Evolutionary conservation across 2,888 invertebrate species (phyloP), one percentile per base, ranked within the genome.

Genomic region (Sphaerophoria taeniata): DNA sequence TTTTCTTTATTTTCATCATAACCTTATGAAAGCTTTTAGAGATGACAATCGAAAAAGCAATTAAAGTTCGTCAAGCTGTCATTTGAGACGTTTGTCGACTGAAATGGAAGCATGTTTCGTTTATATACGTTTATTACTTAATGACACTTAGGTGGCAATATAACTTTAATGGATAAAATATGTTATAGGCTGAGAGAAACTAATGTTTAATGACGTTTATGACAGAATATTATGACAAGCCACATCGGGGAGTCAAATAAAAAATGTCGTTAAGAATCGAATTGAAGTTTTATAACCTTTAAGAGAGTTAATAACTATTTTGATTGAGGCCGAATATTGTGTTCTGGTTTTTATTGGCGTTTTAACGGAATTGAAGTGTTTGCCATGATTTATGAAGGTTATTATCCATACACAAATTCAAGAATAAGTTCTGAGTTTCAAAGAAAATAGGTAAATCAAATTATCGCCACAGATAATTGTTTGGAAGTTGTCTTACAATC

Each of bases 141-240:
- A 76, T 72, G 75, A 67, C 71, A 71, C 67, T 79, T 75, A 84
- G 75, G 75, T 71, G 75, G 75, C 72, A 75, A 72, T 24, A 24
- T 84, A 79, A 84, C 75, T 84, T 79, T 76, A 61, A 72, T 72
- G 72, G 51, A 61, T 65, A 73, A 79, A 69, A 79, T 79, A 79
- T 72, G 67, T 67, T 75, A 72, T 76, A 76, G 71, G 72, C 71
- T 72, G 61, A 69, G 12, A 69, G 69, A 63, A 80, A 76, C 75
- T 36, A 67, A 24, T 24, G 24, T 67, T 84, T 72, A 69, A 69
- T 79, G 63, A 60, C 43, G 9, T 51, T 72, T 67, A 51, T 63
- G 70, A 14, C 36, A 61, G 55, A 53, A 58, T 43, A 51, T 45
- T 53, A 53, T 67, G 36, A 51, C 7, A 6, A 36, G 24, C 49